A percentile compares a stretch with the other conserved stretches of the same genome.
Conservation (phyloP, 2,797 vertebrate genomes). For the Tragopan temminckii region DNA sequence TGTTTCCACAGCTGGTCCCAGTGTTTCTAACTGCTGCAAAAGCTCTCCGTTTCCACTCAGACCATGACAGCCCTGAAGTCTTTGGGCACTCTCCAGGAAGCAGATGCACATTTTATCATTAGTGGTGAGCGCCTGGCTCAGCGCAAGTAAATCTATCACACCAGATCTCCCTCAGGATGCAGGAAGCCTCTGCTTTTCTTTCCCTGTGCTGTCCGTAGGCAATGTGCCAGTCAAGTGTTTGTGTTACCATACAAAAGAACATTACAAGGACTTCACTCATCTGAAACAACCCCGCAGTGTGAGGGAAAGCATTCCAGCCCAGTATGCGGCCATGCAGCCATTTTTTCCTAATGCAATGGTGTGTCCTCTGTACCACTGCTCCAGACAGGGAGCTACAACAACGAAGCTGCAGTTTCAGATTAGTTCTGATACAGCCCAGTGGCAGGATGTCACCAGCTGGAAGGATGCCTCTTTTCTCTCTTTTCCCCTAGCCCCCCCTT, state of each 20-base stretch:
- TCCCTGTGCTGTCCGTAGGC: not conserved
- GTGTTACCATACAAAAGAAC: not conserved
- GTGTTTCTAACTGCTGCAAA: not conserved
- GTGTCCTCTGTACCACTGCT: not conserved
- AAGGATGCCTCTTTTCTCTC: not conserved
- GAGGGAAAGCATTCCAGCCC: not conserved
- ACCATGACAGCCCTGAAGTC: not conserved
- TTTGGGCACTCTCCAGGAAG: not conserved
- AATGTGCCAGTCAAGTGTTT: not conserved
- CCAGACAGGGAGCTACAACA: fast-evolving
- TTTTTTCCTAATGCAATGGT: not conserved
- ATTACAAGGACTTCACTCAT: not conserved
- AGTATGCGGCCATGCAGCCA: not conserved
- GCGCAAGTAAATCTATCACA: not conserved
- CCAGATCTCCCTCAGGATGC: not conserved
- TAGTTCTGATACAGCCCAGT: fast-evolving
- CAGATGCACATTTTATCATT: not conserved
- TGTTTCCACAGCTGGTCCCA: not conserved
- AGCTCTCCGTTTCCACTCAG: not conserved
- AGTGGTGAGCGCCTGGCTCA: not conserved
- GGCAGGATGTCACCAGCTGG: not conserved
- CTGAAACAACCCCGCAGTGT: not conserved
- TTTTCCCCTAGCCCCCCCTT: not conserved
- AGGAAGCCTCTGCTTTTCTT: not conserved
- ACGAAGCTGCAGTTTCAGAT: fast-evolving